Evolutionary conservation across 2,113 vertebrate species (phyloP).

Genomic region (Chamaetylas fuelleborni): DNA sequence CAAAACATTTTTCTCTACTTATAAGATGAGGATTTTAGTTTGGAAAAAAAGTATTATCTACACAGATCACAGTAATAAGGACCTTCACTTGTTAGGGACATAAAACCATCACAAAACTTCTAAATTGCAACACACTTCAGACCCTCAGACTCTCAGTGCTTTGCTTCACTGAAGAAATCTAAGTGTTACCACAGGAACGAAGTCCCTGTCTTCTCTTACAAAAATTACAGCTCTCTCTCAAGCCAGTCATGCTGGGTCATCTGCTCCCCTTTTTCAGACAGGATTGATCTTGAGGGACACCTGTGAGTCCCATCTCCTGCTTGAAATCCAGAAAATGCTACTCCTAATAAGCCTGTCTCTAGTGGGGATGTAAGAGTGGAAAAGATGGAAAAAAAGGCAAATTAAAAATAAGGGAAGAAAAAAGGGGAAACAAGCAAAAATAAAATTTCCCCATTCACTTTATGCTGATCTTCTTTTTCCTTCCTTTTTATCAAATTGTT

Average conservation of each 20-base stretch:
- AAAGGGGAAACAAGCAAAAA: neutral
- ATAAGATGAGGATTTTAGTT: neutral
- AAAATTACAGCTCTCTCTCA: neutral
- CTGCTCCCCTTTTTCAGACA: neutral
- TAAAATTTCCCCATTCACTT: neutral
- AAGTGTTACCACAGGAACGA: neutral
- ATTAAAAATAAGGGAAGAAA: neutral
- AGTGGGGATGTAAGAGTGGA: neutral
- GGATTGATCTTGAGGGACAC: neutral
- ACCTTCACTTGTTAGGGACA: accelerated
- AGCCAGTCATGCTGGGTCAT: neutral
- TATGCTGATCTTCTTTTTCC: neutral
- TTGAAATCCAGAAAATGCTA: neutral
- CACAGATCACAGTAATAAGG: neutral
- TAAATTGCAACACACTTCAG: neutral
- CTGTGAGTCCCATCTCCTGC: neutral
- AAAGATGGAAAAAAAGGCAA: neutral
- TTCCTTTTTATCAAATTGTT: neutral
- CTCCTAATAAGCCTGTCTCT: neutral
- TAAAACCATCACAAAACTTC: accelerated
- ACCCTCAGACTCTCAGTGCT: neutral
- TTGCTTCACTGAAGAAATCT: neutral
- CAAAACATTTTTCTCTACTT: neutral
- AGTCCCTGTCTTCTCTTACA: neutral
- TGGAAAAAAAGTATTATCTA: neutral